Conservation (phyloP, 2,797 vertebrate genomes). For the Pseudochirops corinnae region DNA sequence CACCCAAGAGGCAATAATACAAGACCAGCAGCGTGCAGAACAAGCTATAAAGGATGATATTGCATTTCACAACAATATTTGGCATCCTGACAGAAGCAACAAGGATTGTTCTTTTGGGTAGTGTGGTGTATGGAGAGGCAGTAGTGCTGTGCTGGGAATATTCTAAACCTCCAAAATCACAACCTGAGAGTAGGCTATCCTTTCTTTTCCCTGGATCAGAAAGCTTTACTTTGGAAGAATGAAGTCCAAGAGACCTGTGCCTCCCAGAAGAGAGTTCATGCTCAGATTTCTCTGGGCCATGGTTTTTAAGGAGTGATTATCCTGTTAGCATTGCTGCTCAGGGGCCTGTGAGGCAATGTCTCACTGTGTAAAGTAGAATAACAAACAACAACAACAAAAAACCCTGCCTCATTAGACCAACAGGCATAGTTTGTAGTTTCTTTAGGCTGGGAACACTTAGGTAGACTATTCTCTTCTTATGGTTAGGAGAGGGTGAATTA, state of each 20-base stretch:
- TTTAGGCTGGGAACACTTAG: background rate
- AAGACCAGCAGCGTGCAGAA: background rate
- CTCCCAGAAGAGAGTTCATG: background rate
- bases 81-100: background rate
- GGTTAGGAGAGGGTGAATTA: background rate
- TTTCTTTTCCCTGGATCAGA: background rate
- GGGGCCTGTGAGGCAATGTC: background rate
- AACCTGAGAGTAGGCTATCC: background rate
- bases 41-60: background rate
- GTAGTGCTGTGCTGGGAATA: background rate
- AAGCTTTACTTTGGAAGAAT: background rate
- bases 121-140: too few relatives aligned
- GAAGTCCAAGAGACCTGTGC: background rate
- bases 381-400: too few relatives aligned
- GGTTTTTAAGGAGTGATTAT: background rate
- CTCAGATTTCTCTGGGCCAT: background rate
- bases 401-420: background rate
- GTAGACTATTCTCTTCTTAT: background rate
- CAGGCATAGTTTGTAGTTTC: background rate
- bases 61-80: background rate
- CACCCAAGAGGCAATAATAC: background rate
- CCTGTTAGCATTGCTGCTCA: background rate
- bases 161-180: background rate
- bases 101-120: background rate
- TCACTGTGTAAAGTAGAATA: background rate